Base-by-base conservation (phyloP, 2,113 vertebrate genomes). In the Illadopsis cleaveri region DNA sequence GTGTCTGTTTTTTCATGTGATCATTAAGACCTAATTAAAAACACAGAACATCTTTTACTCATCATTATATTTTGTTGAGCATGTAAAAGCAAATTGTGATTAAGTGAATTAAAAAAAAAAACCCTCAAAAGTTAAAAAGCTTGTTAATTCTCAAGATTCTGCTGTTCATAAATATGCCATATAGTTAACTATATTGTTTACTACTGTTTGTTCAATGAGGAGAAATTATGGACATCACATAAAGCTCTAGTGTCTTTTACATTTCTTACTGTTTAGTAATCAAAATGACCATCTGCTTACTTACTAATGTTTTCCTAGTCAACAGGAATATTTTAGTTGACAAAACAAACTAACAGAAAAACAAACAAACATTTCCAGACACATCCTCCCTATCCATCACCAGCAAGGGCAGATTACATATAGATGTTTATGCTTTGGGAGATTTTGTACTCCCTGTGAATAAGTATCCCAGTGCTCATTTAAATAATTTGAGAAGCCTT, bases 21-120 rank as follows among this genome's bases (percentile, higher is more conserved):
- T 70, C 51, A 64, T 92, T 90, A 96, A 94, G 30, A 91, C 33
- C 18, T 64, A 48, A 95, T 94, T 94, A 88, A 82, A 96, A 96
- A 42, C 15, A 17, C 50, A 42, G 40, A 79, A 16, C 19, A 37
- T 73, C 22, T 60, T 87, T 81, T 78, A 61, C 47, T 54, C 89
- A 17, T 37, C 31, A 33, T 56, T 65, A 53, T 53, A 68, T 89
- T 65, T 62, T 37, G 8, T 42, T 77, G 22, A 66, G 47, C 58
- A 35, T 51, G 86, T 94, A 82, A 79, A 93, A 35, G 25, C 76
- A 75, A 71, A 79, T 40, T 60, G 11, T 42, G 20, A 45, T 48
- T 35, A 92, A 94, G 50, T 89, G 50, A 64, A 60, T 89, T 56
- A 18, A 38, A 82, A 87, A 28, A 45, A 64, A 79, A 45, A 5